These are phyloP conservation scores for Cirrhinus molitorella DNA, from an alignment of 2,797 vertebrate genomes.

Conservation along the genomic window DNA sequence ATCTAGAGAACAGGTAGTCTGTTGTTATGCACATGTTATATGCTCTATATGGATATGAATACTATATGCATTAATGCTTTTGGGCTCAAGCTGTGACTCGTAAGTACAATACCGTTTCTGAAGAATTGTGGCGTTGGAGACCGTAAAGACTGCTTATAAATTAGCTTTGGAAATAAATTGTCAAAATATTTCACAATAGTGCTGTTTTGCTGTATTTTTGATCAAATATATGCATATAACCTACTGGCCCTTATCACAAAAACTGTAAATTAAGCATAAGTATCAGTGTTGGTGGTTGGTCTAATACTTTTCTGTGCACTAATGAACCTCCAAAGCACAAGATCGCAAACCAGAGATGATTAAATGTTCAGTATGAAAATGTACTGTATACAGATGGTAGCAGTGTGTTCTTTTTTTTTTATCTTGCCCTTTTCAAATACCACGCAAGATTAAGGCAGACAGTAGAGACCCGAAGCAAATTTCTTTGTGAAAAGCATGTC, in stretches of 20 bases:
- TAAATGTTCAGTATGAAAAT: slow-evolving; percentile 49
- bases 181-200: background rate
- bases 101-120: background rate
- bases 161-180: background rate
- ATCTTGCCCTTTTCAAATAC: slow-evolving; percentile 78
- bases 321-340: slow-evolving; percentile 11
- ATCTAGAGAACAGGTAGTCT: slow-evolving; percentile 8
- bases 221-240: no score
- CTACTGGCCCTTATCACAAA: no score
- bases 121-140: background rate
- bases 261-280: no score
- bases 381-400: slow-evolving; percentile 72
- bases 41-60: background rate
- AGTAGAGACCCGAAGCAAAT: slow-evolving; percentile 19
- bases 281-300: background rate
- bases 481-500: slow-evolving; percentile 9
- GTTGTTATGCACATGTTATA: background rate
- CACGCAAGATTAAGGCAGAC: slow-evolving; percentile 67
- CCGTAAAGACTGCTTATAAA: background rate
- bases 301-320: background rate
- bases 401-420: slow-evolving; percentile 66
- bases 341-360: background rate
- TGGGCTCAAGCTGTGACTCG: background rate
- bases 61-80: slow-evolving; percentile 10
- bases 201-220: background rate